Evolutionary conservation across 2,797 vertebrate genomes (phyloP).

Genomic region (Oreonectes daqikongensis): DNA sequence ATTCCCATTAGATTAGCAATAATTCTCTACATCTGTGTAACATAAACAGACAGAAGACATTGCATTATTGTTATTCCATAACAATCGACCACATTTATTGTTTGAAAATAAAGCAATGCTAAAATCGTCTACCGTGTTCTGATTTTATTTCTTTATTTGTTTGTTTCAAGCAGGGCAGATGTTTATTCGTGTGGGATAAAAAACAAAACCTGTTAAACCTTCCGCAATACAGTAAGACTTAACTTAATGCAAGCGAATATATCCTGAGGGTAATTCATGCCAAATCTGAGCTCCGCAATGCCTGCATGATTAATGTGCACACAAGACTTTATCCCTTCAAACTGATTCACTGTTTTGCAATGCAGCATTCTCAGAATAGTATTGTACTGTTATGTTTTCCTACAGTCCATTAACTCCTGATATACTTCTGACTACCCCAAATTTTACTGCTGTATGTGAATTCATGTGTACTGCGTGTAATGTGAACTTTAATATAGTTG

Average conservation of each 20-base stretch:
- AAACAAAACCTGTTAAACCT: constrained; percentile 41
- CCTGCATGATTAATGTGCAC: constrained; percentile 41
- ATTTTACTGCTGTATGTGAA: constrained; percentile 21
- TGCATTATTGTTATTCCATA: constrained; percentile 22
- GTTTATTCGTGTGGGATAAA: constrained; percentile 44
- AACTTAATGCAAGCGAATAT: constrained; percentile 34
- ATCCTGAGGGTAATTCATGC: constrained; percentile 36
- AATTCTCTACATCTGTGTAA: constrained; percentile 13
- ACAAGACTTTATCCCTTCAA: constrained; percentile 39
- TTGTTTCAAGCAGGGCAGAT: constrained; percentile 10
- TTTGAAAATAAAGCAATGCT: constrained; percentile 27
- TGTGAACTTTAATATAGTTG: neutral
- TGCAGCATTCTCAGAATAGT: constrained; percentile 22
- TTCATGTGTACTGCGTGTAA: neutral
- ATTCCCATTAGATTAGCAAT: neutral
- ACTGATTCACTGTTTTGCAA: constrained; percentile 32
- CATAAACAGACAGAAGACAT: constrained; percentile 10
- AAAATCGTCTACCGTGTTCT: neutral
- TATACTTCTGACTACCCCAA: constrained; percentile 10
- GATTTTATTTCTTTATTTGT: constrained; percentile 31
- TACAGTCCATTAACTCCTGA: constrained; percentile 26
- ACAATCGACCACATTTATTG: constrained; percentile 9
- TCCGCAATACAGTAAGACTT: constrained; percentile 21
- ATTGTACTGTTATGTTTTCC: constrained; percentile 5
- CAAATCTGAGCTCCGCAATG: constrained; percentile 17